Evolutionary conservation across 2,888 invertebrate genomes (phyloP), one percentile per base, ranked within the genome.

Genomic region (Nomada ferruginata): DNA sequence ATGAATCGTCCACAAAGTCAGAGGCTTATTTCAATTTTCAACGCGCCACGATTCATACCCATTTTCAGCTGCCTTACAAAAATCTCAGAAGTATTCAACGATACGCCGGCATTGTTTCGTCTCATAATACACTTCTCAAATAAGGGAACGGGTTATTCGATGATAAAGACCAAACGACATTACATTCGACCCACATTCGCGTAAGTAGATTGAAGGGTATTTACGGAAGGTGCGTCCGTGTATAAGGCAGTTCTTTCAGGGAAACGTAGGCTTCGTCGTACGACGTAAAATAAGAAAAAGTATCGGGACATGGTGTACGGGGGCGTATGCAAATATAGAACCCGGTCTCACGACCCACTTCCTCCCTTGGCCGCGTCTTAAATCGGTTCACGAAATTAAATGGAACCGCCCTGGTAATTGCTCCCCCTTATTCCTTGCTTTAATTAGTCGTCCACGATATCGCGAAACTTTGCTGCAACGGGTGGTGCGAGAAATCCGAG

Each of bases 361-460:
- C 60, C 73, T 65, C 72, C 57, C 44, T 13, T 42, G 64, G 74
- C 66, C 61, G 68, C 66, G 74, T 57, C 77, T 87, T 77, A 83
- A 84, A 82, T 85, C 87, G 82, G 81, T 53, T 76, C 65, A 57
- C 76, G 81, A 89, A 89, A 90, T 86, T 83, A 87, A 90, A 87
- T 85, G 86, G 85, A 82, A 86, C 80, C 85, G 74, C 76, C 76
- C 71, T 74, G 77, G 87, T 90, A 90, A 90, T 90, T 90, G 89
- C 88, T 80, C 81, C 81, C 88, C 85, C 85, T 87, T 87, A 90
- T 87, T 88, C 85, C 83, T 70, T 76, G 86, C 88, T 88, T 90
- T 90, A 90, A 90, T 90, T 90, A 90, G 90, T 78, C 84, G 80
- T 80, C 84, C 79, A 82, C 83, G 89, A 87, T 89, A 89, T 87